These are phyloP conservation scores for Plebejus melissa DNA, from an alignment of 2,888 invertebrate species.

Conservation along the genomic window DNA sequence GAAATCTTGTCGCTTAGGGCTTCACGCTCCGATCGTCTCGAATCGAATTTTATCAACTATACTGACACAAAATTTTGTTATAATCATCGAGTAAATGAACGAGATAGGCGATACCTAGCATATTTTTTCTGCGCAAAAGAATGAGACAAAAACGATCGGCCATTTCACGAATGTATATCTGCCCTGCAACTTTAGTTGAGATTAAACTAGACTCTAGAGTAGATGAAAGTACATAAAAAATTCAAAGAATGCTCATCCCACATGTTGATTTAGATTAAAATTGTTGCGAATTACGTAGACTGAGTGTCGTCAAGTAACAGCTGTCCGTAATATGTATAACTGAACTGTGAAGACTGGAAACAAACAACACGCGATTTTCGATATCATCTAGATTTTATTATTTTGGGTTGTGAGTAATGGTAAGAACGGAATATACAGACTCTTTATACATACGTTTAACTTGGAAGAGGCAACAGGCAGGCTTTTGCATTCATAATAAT, in stretches of 20 bases:
- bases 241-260: background rate
- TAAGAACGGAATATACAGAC: no score
- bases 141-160: no score
- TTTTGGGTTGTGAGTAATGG: no score
- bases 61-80: no score
- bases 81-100: no score
- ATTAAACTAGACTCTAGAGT: background rate
- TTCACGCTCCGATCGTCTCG: no score
- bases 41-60: no score
- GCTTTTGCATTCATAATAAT: background rate
- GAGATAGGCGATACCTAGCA: no score
- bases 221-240: background rate
- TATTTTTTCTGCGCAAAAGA: no score
- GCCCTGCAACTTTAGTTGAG: background rate
- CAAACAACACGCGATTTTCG: background rate
- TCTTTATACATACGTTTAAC: background rate
- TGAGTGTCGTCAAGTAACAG: background rate
- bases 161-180: background rate
- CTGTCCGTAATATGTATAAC: background rate
- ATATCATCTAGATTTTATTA: no score
- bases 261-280: background rate
- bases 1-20: no score
- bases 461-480: background rate
- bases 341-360: background rate
- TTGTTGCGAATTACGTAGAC: constrained; percentile 2